Base-by-base conservation (phyloP, 2,113 vertebrate species). In the Urocynchramus pylzowi region DNA sequence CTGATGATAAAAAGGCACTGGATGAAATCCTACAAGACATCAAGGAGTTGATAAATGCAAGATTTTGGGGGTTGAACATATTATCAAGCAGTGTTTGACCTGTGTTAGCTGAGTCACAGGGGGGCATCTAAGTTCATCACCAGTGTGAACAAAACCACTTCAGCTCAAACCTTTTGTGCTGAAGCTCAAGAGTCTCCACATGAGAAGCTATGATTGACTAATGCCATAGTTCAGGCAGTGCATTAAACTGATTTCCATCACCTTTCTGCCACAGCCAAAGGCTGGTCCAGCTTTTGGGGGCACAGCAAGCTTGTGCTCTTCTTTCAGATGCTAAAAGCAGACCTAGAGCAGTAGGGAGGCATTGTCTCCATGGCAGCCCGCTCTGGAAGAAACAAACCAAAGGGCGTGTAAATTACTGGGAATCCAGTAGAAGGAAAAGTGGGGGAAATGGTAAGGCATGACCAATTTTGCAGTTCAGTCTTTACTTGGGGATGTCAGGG, bases 361-460 rank as follows among this genome's bases (percentile, higher is more conserved):
- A 9, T 56, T 97, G 24, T 87, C 97, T 22, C 60, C 57, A 26
- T 94, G 97, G 65, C 92, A 97, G 4, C 59, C 65, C 37, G 69
- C 69, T 73, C 95, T 98, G 94, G 86, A 84, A 68, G 96, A 98
- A 47, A 97, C 98, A 60, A 91, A 94, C 31, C 90, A 50, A 49
- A 74, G 12, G 30, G 71, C 94, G 3, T 26, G 57, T 44, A 92
- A 96, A 70, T 97, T 99, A 97, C 84, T 77, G 79, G 63, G 97
- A 98, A 64, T 98, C 98, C 63, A 92, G 87, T 1, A 75, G 59
- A 42, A 98, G 98, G 78, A 97, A 98, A 84, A 98, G 60, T 52
- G 98, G 98, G 53, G 98, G 98, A 39, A 98, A 96, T 63, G 98
- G 98, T 99, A 93, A 98, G 97, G 70, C 89, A 88, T 50, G 31